Evolutionary conservation across 2,888 invertebrate genomes (phyloP), one percentile per base, ranked within the genome.

Genomic region (Rhogogaster chlorosoma): DNA sequence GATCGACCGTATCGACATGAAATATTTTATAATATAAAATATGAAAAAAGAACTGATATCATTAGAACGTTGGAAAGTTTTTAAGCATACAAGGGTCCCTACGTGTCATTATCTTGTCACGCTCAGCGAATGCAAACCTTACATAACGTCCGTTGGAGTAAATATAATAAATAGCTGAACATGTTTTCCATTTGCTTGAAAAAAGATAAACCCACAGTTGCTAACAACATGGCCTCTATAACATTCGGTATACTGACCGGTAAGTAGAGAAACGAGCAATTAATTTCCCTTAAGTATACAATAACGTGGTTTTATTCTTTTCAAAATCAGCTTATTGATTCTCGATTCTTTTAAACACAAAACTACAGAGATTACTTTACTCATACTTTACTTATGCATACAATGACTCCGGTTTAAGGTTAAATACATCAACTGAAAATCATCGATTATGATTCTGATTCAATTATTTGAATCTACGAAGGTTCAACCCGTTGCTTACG

Each of bases 201-300:
- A 82, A 85, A 78, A 85, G 70, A 85, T 82, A 49, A 67, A 70
- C 26, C 67, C 32, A 26, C 67, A 83, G 42, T 53, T 82, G 26
- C 53, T 53, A 86, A 29, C 77, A 89, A 85, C 26, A 92, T 92
- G 92, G 80, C 86, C 83, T 36, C 86, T 29, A 90, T 91, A 86
- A 89, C 87, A 73, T 91, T 91, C 88, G 92, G 91, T 64, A 89
- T 92, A 87, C 89, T 92, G 67, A 92, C 90, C 57, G 88, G 92
- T 92, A 88, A 87, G 88, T 88, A 70, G 84, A 82, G 57, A 82
- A 80, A 84, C 29, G 32, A 7, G 15, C 70, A 78, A 12, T 15
- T 82, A 15, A 36, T 22, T 42, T 3, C 45, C 12, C 18, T 61
- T 7, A 10, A 61, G 9, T 12, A 64, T 29, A n/a, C 3, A n/a